phyloP scores from a whole-genome alignment of 1,140 invertebrate genomes.

The Drosophila sproati region DNA sequence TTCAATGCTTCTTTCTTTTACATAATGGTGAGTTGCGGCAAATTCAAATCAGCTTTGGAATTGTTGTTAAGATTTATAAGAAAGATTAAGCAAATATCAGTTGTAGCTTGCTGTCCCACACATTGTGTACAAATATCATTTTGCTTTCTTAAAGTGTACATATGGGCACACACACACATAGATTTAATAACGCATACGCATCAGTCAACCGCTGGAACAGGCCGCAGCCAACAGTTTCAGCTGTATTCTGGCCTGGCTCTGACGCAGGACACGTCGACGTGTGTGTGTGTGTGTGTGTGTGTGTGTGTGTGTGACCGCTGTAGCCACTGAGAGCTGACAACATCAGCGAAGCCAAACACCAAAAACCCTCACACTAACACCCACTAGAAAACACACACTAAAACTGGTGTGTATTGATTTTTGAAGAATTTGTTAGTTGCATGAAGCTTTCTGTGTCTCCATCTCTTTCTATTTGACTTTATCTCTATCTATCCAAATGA shows the following conservation, averaged over 20 bases:
- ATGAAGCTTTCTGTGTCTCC: constrained; percentile 2
- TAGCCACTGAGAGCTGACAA: constrained; percentile 62
- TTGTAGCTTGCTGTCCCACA: too few species aligned
- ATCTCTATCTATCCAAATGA: constrained; percentile 11
- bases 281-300: background rate
- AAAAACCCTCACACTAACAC: constrained; percentile 14
- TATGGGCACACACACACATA: constrained; percentile 32
- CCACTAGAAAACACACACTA: constrained; percentile 5
- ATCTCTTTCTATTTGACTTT: too few species aligned
- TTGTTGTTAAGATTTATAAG: too few species aligned
- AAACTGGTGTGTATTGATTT: constrained; percentile 53
- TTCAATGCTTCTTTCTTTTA: too few species aligned
- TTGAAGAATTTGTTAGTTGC: constrained; percentile 62
- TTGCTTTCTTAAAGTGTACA: background rate
- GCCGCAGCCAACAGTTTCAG: constrained; percentile 65
- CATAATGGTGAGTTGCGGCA: too few species aligned
- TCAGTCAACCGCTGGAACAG: constrained; percentile 75
- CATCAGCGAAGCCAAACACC: constrained; percentile 52
- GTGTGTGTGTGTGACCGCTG: constrained; percentile 51
- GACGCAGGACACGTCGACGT: constrained; percentile 1
- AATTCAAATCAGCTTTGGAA: too few species aligned
- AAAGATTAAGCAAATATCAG: too few species aligned
- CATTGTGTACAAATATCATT: too few species aligned
- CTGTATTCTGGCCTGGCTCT: constrained; percentile 2
- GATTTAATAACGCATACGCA: constrained; percentile 81